Evolutionary conservation across 2,113 vertebrate species (phyloP).

Genomic region (Pleuronectes platessa): DNA sequence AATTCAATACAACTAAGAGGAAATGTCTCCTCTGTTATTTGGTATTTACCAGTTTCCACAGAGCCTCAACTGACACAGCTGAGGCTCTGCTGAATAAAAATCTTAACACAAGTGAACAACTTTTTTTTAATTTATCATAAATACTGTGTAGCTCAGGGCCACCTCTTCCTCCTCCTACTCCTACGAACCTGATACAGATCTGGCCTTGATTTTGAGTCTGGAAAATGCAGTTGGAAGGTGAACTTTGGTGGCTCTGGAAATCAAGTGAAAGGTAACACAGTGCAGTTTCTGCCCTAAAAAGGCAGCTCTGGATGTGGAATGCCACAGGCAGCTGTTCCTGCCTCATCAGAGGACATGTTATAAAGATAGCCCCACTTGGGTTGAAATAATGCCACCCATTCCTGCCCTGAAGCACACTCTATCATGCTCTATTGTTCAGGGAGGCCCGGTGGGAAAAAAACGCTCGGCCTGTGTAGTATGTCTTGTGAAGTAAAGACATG

Average conservation of each 20-base stretch:
- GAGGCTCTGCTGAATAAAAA: conserved; percentile 2
- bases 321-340: conserved; percentile 81
- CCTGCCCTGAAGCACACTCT: conserved; percentile 78
- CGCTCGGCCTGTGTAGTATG: conserved; percentile 28
- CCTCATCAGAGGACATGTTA: conserved; percentile 81
- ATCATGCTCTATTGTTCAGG: conserved; percentile 75
- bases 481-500: conserved; percentile 41
- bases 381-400: conserved; percentile 83
- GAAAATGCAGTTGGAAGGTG: conserved; percentile 67
- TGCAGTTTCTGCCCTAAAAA: conserved; percentile 84
- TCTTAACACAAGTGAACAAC: conserved; percentile 1
- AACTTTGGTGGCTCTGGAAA: conserved; percentile 74
- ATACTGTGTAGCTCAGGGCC: conserved; percentile 31
- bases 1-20: conserved; percentile 41
- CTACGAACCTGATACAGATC: conserved; percentile 73
- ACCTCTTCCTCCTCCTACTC: conserved; percentile 39
- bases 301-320: conserved; percentile 80
- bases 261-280: conserved; percentile 78
- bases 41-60: conserved; percentile 33
- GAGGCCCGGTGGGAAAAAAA: conserved; percentile 40
- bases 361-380: conserved; percentile 82
- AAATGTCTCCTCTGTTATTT: conserved; percentile 44
- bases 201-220: conserved; percentile 70
- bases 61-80: conserved; percentile 21
- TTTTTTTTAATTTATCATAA: conserved; percentile 51